phyloP scores from a whole-genome alignment of 2,113 vertebrate genomes.

The Anseranas semipalmata region DNA sequence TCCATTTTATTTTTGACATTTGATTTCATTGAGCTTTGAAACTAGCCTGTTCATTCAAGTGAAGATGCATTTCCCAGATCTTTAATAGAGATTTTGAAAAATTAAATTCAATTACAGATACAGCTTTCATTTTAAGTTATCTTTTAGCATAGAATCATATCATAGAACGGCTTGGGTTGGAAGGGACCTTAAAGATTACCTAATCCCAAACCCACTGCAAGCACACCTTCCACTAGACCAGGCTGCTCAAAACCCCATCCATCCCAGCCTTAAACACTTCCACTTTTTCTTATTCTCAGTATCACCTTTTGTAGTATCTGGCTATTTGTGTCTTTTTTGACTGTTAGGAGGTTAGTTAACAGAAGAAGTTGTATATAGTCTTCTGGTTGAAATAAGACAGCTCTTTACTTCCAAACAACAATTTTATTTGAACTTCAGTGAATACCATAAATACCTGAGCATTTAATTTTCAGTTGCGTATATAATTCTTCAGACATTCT shows the following conservation, averaged over 20 bases:
- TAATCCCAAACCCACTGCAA: too few species aligned
- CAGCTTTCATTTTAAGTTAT: background rate
- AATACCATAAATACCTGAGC: background rate
- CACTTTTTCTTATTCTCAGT: background rate
- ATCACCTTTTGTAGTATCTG: background rate
- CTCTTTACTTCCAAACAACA: background rate
- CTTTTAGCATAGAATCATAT: background rate
- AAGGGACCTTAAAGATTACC: too few species aligned
- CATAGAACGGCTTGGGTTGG: too few species aligned
- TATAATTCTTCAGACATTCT: background rate
- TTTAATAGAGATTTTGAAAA: background rate
- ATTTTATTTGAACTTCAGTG: background rate
- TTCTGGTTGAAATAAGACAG: background rate
- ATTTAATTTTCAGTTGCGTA: background rate
- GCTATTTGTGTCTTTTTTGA: background rate
- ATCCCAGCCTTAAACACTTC: too few species aligned
- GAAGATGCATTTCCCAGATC: background rate
- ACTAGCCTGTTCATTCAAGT: background rate
- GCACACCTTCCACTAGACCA: too few species aligned
- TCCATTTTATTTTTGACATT: background rate
- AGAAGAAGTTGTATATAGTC: background rate
- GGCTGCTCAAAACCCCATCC: too few species aligned
- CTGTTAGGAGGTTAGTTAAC: background rate
- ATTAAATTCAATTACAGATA: background rate
- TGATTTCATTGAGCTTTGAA: background rate